Percentiles rank a stretch among this genome's conserved stretches.
phyloP scores from a whole-genome alignment of 2,888 invertebrate species.

The Bugula neritina region DNA sequence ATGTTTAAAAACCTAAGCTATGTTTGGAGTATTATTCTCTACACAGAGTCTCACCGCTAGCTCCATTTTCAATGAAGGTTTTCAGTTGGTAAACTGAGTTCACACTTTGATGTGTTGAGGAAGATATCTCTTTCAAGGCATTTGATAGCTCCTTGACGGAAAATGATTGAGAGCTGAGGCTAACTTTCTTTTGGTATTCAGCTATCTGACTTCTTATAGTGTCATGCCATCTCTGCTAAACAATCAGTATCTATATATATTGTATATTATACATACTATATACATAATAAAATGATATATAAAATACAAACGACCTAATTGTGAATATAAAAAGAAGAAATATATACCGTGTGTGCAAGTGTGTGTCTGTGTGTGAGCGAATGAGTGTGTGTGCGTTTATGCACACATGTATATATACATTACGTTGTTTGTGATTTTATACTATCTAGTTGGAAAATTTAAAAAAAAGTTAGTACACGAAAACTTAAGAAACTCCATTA shows the following conservation, averaged over 20 bases:
- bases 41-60: too few relatives aligned
- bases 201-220: neutral
- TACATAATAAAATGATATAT: neutral
- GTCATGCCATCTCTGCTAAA: neutral
- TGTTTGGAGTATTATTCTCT: too few relatives aligned
- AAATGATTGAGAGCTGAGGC: neutral
- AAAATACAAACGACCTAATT: neutral
- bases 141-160: neutral
- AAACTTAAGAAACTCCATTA: too few relatives aligned
- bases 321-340: too few relatives aligned
- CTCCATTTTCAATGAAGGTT: neutral
- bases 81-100: neutral
- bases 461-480: too few relatives aligned
- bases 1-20: too few relatives aligned
- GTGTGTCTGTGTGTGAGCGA: too few relatives aligned
- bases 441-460: too few relatives aligned
- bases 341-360: too few relatives aligned
- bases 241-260: neutral
- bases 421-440: too few relatives aligned
- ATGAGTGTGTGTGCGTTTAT: too few relatives aligned
- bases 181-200: constrained; percentile 9
- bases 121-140: neutral
- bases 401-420: too few relatives aligned
- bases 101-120: neutral
- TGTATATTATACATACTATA: neutral